These are phyloP conservation scores for Andrena hattorfiana DNA, from an alignment of 2,888 invertebrate genomes.

Conservation along the genomic window DNA sequence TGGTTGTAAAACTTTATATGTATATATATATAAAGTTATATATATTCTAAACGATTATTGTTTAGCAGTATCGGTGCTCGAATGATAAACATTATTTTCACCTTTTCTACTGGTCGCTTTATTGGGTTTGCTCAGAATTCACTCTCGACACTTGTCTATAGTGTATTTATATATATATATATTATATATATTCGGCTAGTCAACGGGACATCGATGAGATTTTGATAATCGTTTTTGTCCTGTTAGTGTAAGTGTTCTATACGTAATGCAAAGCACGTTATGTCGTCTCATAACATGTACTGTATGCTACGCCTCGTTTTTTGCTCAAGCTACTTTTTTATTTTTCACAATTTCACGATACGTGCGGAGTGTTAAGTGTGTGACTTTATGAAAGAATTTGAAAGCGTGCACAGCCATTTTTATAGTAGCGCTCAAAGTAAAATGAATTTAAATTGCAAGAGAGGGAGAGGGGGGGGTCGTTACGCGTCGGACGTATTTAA, in stretches of 20 bases:
- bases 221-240: constrained; percentile 64
- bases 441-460: constrained; percentile 41
- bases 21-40: neutral
- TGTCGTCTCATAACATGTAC: constrained; percentile 64
- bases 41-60: constrained; percentile 55
- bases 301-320: constrained; percentile 67
- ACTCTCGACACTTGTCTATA: constrained; percentile 58
- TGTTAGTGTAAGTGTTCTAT: constrained; percentile 76
- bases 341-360: constrained; percentile 67
- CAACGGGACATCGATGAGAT: constrained; percentile 77
- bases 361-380: constrained; percentile 75
- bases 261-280: constrained; percentile 67
- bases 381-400: constrained; percentile 68
- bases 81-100: constrained; percentile 61
- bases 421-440: constrained; percentile 66
- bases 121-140: constrained; percentile 63
- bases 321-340: constrained; percentile 73
- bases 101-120: constrained; percentile 60
- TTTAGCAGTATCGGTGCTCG: constrained; percentile 55
- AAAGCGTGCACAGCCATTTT: constrained; percentile 69
- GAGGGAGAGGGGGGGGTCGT: neutral
- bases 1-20: constrained; percentile 52
- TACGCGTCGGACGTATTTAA: constrained; percentile 41
- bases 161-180: constrained; percentile 62
- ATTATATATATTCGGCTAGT: constrained; percentile 76